phyloP scores from a whole-genome alignment of 2,113 vertebrate genomes.

The Procavia capensis region DNA sequence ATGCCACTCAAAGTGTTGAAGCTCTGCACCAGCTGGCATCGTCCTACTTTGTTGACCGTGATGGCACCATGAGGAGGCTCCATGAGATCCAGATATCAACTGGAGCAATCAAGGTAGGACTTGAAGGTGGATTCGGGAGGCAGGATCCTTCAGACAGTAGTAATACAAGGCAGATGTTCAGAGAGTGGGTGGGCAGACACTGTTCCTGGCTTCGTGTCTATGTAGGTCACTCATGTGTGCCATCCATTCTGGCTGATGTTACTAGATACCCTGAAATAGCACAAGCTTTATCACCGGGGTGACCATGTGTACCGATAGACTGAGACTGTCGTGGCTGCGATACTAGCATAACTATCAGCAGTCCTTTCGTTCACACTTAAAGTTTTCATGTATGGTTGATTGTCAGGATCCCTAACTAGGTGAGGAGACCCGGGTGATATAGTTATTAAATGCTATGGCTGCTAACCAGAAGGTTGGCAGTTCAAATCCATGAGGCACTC shows the following conservation, averaged over 20 bases:
- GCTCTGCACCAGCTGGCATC: slow-evolving; percentile 98
- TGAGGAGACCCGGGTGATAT: too few relatives aligned
- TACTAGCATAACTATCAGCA: not conserved
- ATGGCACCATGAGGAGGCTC: slow-evolving; percentile 98
- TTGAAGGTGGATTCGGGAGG: not conserved
- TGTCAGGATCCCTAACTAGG: not conserved
- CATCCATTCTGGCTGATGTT: not conserved
- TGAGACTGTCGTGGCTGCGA: not conserved
- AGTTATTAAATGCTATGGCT: too few relatives aligned
- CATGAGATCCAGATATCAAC: slow-evolving; percentile 99
- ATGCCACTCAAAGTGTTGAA: slow-evolving; percentile 96
- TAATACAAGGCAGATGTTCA: rapidly evolving
- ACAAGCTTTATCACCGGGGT: not conserved
- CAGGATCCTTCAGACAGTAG: slow-evolving; percentile 74
- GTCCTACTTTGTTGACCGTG: slow-evolving; percentile 99
- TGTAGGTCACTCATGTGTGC: not conserved
- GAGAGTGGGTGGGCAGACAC: rapidly evolving
- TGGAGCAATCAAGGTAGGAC: slow-evolving; percentile 96
- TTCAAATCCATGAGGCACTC: too few relatives aligned
- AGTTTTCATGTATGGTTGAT: not conserved
- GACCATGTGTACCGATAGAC: not conserved
- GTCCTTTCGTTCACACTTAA: not conserved
- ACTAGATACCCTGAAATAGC: rapidly evolving
- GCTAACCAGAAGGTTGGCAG: too few relatives aligned
- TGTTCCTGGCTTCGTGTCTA: not conserved